These are phyloP conservation scores for Psittacus erithacus DNA, from an alignment of 2,113 vertebrate species.

Conservation along the genomic window DNA sequence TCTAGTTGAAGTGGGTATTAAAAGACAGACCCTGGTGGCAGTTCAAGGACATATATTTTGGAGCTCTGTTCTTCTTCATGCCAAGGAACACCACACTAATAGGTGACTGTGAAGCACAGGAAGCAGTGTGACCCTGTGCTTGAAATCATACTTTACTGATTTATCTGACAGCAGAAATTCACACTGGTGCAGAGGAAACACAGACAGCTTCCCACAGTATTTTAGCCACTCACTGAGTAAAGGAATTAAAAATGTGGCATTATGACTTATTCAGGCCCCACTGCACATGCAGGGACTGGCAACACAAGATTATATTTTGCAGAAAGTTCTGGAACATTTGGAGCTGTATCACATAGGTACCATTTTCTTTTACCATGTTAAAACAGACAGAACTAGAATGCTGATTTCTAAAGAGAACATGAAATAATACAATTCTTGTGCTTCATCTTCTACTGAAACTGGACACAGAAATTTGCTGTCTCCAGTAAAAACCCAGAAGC, in stretches of 20 bases:
- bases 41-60: background rate
- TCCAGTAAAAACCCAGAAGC: background rate
- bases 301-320: background rate
- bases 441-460: background rate
- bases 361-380: background rate
- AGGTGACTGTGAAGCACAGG: background rate
- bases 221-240: background rate
- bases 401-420: background rate
- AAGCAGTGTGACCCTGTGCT: background rate
- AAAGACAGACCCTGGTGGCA: background rate
- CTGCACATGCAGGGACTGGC: background rate
- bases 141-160: background rate
- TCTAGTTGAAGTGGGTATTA: background rate
- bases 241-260: background rate
- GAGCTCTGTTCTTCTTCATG: background rate
- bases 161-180: background rate
- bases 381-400: background rate
- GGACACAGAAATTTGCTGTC: background rate
- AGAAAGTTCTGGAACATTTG: background rate
- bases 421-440: background rate
- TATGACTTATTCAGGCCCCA: background rate
- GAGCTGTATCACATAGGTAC: background rate
- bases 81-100: background rate
- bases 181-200: background rate
- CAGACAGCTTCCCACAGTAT: background rate